Conservation (phyloP, 2,113 vertebrate species). For the Ameiurus melas region DNA sequence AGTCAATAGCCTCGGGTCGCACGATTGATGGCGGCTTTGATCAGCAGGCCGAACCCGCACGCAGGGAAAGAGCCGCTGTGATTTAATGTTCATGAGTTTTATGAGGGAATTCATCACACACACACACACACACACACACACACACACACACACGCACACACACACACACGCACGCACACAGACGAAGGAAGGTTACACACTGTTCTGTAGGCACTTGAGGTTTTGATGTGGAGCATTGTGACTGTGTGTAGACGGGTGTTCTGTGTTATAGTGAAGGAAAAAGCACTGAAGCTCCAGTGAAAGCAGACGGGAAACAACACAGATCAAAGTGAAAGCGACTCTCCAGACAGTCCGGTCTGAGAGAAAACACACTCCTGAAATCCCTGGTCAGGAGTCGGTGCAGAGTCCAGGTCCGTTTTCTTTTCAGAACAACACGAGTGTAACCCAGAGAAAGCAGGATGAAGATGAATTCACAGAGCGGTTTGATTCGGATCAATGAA, state of each 20-base stretch:
- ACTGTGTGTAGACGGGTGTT: not conserved
- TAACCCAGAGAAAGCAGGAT: not conserved
- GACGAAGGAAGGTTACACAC: constrained; percentile 12
- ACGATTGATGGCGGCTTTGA: constrained; percentile 28
- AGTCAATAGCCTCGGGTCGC: constrained; percentile 36
- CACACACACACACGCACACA: constrained; percentile 19
- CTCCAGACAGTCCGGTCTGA: not conserved
- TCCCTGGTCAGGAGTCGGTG: not conserved
- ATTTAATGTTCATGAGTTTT: constrained; percentile 41
- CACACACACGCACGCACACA: constrained; percentile 4
- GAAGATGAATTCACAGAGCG: not conserved
- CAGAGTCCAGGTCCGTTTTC: not conserved
- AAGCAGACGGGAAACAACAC: not conserved
- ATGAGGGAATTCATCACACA: constrained; percentile 26
- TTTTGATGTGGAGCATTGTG: constrained; percentile 3
- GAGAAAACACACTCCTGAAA: not conserved
- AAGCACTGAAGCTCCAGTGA: not conserved
- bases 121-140: constrained; percentile 20
- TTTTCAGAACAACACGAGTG: not conserved
- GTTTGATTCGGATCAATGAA: not conserved
- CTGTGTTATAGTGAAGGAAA: not conserved
- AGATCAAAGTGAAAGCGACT: not conserved
- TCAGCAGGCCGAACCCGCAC: constrained; percentile 34
- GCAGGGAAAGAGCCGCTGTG: constrained; percentile 17
- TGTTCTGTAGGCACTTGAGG: constrained; percentile 2